Base-by-base conservation (phyloP, 2,113 vertebrate genomes). In the Otolemur garnettii region DNA sequence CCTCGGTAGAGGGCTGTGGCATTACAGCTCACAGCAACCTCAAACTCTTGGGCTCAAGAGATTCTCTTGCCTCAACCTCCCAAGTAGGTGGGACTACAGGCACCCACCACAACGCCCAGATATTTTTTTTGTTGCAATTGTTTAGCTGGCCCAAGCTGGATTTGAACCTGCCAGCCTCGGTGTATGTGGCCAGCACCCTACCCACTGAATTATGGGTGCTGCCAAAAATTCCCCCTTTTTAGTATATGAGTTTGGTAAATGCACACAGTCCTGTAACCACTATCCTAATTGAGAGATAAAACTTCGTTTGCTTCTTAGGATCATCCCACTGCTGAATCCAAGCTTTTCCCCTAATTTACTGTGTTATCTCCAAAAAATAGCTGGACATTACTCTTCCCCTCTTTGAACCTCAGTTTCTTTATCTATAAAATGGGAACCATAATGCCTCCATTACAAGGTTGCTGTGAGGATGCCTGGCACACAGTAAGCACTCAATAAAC, bases 321-420 rank as follows among this genome's bases (percentile, higher is more conserved):
- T 50, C 22, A 13, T 9, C 71, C 71, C 26, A 42, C 35, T 91
- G 13, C n/a, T 8, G 38, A 55, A 35, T 35, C 59, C 11, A 53
- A 10, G 57, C 14, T 72, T 45, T 59, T 21, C 18, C 8, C 60
- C 38, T 8, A 7, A 68, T 35, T 85, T 55, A 17, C n/a, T 35
- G 57, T 26, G 19, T 64, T 62, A 33, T 66, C 77, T 45, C 38
- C 38, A 38, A 38, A 38, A 38, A 38, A 38, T 38, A 38, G 38
- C 38, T 38, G 38, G 38, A 38, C 38, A 38, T 38, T 38, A 38
- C 28, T 9, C 57, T 80, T 66, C 35, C 55, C 4, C 9, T 89
- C 71, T 64, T 50, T 11, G 60, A 75, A 50, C 68, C 55, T 60
- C 64, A 50, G 75, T 75, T 89, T 91, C 96, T 90, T 75, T 71